phyloP scores from a whole-genome alignment of 2,888 invertebrate genomes.

The Trichogramma dendrolimi region DNA sequence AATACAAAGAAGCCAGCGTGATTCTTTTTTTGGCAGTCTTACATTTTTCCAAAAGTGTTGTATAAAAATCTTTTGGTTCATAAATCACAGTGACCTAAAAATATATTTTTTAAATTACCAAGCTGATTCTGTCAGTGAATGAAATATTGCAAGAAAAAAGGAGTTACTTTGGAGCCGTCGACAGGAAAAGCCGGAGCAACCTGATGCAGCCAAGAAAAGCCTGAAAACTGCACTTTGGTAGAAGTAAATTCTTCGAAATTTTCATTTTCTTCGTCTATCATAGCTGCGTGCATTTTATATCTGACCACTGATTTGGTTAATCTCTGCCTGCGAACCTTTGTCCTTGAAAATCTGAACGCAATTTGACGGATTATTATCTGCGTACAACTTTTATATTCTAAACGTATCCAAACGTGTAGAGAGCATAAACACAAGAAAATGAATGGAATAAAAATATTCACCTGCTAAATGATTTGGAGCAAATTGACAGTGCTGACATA shows the following conservation, averaged over 20 bases:
- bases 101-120: not conserved
- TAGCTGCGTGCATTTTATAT: conserved; percentile 36
- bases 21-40: conserved; percentile 66
- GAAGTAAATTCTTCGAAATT: conserved; percentile 33
- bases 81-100: conserved; percentile 66
- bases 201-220: conserved; percentile 46
- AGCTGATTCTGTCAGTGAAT: not conserved
- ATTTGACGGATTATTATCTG: not conserved
- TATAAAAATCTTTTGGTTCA: conserved; percentile 75
- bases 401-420: too few species aligned
- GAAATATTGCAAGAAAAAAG: not conserved
- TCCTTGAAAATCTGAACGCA: conserved; percentile 3
- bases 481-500: conserved; percentile 19
- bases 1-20: conserved; percentile 83
- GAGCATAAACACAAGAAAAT: too few species aligned
- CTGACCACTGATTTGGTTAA: conserved; percentile 17
- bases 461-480: conserved; percentile 20
- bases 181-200: conserved; percentile 52
- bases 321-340: conserved; percentile 11
- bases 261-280: conserved; percentile 36
- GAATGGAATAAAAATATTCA: not conserved
- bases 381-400: too few species aligned
- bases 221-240: conserved; percentile 31
- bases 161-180: conserved; percentile 49
- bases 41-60: conserved; percentile 66